A percentile compares a stretch with the other conserved stretches of the same genome.
These are phyloP conservation scores for Babylonia areolata DNA, from an alignment of 1,140 invertebrate species.

Conservation along the genomic window DNA sequence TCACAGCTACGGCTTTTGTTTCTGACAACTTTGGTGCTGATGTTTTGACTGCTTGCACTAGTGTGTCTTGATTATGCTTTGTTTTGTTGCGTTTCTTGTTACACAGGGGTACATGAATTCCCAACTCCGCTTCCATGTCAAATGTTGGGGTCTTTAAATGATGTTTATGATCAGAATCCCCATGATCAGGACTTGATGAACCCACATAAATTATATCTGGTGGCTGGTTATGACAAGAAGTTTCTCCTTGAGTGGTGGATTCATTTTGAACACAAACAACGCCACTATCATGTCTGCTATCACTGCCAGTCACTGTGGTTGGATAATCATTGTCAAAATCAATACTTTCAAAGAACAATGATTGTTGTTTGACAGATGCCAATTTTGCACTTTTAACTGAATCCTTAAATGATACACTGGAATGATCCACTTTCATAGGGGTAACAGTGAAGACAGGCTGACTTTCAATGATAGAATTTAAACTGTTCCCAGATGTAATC, in stretches of 20 bases:
- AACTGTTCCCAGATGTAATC: background rate
- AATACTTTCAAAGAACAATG: background rate
- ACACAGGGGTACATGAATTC: background rate
- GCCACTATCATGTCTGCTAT: background rate
- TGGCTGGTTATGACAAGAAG: background rate
- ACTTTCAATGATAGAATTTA: background rate
- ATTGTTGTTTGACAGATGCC: background rate
- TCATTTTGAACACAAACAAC: background rate
- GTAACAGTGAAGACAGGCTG: background rate
- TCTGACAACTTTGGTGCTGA: background rate
- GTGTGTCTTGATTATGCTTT: background rate
- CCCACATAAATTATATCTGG: background rate
- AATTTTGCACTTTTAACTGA: background rate
- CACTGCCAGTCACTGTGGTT: background rate
- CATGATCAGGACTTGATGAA: background rate
- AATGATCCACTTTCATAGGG: background rate
- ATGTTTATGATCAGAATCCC: background rate
- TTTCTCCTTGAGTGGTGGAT: background rate
- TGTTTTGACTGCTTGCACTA: background rate
- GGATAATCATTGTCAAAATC: background rate
- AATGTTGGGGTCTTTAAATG: too few species aligned
- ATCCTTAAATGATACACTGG: background rate
- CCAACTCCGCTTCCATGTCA: constrained; percentile 28
- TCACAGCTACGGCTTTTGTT: background rate
- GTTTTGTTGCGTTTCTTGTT: background rate